Conservation (phyloP, 2,113 vertebrate species). For the Otus sunia region DNA sequence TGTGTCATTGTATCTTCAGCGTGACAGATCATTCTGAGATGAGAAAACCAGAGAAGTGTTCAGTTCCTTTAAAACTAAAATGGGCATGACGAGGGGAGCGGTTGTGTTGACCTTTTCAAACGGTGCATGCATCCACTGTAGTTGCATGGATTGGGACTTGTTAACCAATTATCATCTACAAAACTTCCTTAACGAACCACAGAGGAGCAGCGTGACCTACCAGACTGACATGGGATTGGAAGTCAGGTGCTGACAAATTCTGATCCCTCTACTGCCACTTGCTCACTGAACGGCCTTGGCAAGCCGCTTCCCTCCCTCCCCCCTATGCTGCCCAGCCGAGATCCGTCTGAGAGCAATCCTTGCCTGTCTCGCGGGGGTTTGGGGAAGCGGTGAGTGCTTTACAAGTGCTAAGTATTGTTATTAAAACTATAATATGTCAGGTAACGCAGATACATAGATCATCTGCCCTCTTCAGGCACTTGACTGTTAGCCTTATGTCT, state of each 20-base stretch:
- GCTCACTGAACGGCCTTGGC: conserved; percentile 5
- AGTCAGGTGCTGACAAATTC: background rate
- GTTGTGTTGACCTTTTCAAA: background rate
- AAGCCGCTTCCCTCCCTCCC: background rate
- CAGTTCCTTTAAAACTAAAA: background rate
- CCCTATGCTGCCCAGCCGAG: background rate
- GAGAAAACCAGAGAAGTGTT: background rate
- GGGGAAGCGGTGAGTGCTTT: background rate
- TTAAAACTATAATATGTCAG: background rate
- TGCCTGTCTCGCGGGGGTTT: background rate
- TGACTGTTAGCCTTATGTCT: conserved; percentile 51
- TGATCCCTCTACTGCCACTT: background rate
- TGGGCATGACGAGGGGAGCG: background rate
- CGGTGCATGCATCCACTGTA: background rate
- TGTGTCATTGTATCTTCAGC: conserved; percentile 32
- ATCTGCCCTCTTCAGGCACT: conserved; percentile 37
- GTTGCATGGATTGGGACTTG: background rate
- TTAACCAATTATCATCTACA: background rate
- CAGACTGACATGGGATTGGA: background rate
- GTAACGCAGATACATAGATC: background rate
- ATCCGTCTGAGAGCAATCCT: background rate
- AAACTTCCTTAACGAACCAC: background rate
- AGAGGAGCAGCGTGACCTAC: background rate
- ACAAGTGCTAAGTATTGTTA: background rate
- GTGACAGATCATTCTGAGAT: conserved; percentile 27